Percentiles rank a stretch among this genome's conserved stretches.
These are phyloP conservation scores for Caenorhabditis angaria DNA, from an alignment of 2,888 invertebrate genomes.

Conservation along the genomic window DNA sequence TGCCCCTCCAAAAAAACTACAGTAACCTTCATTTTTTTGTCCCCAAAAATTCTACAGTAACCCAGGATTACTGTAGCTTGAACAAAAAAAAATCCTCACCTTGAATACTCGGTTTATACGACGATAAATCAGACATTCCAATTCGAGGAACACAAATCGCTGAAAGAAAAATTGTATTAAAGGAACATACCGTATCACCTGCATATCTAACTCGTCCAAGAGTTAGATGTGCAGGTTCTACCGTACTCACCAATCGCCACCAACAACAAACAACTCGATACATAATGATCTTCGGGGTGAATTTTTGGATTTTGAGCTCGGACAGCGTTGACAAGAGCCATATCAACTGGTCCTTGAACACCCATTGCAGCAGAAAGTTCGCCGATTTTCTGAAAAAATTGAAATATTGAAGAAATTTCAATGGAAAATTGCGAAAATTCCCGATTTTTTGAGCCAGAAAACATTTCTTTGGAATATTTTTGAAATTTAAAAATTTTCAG, in stretches of 20 bases:
- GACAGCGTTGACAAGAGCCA: constrained; percentile 88
- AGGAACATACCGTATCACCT: too few relatives aligned
- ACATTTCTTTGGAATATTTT: too few relatives aligned
- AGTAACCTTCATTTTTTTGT: too few relatives aligned
- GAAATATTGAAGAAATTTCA: too few relatives aligned
- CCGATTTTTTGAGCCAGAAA: too few relatives aligned
- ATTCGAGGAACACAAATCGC: constrained; percentile 95
- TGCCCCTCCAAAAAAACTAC: too few relatives aligned
- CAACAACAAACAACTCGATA: constrained; percentile 90
- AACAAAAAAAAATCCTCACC: constrained; percentile 25
- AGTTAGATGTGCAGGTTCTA: not conserved
- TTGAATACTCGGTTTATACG: constrained; percentile 47
- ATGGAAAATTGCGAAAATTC: too few relatives aligned
- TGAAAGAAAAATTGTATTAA: constrained; percentile 1
- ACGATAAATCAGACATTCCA: constrained; percentile 86
- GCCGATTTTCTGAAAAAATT: constrained; percentile 39
- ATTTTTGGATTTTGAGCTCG: constrained; percentile 78
- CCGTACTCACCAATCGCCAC: constrained; percentile 81
- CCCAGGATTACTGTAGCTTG: too few relatives aligned
- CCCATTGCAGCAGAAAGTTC: constrained; percentile 98
- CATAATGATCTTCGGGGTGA: constrained; percentile 65
- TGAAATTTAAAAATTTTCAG: too few relatives aligned
- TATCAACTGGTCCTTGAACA: constrained; percentile 90
- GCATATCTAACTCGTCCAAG: too few relatives aligned
- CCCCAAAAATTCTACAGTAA: too few relatives aligned